phyloP scores from a whole-genome alignment of 1,140 invertebrate genomes.

The Aricia agestis region DNA sequence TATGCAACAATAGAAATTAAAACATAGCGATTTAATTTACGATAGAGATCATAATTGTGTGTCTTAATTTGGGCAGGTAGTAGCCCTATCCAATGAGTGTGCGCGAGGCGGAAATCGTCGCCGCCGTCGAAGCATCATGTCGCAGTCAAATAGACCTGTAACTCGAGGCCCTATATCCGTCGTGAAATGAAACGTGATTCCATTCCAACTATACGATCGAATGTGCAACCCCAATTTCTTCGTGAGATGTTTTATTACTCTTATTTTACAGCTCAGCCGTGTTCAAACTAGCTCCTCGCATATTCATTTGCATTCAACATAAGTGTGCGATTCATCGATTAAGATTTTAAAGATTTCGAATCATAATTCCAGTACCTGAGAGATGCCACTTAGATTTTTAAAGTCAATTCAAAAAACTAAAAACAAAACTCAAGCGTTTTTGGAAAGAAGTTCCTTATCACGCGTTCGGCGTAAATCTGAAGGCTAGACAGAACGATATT shows the following conservation, averaged over 20 bases:
- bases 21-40: too few relatives aligned
- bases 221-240: slow-evolving; percentile 33
- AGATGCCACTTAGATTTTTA: too few relatives aligned
- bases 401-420: background rate
- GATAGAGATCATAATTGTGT: background rate
- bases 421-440: too few relatives aligned
- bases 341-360: too few relatives aligned
- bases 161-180: slow-evolving; percentile 61
- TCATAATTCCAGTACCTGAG: background rate
- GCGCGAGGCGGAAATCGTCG: slow-evolving; percentile 54
- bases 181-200: slow-evolving; percentile 66
- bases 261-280: background rate
- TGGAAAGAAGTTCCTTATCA: too few relatives aligned
- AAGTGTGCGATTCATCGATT: background rate
- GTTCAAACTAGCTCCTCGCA: background rate
- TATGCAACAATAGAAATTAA: too few relatives aligned
- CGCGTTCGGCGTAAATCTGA: too few relatives aligned
- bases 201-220: slow-evolving; percentile 41
- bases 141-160: slow-evolving; percentile 57
- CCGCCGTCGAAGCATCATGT: slow-evolving; percentile 51
- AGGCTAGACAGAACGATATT: too few relatives aligned
- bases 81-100: slow-evolving; percentile 34
- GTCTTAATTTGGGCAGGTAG: background rate
- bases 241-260: slow-evolving; percentile 24
- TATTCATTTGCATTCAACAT: background rate